These are phyloP conservation scores for Aricia agestis DNA, from an alignment of 1,140 invertebrate species.

Conservation along the genomic window DNA sequence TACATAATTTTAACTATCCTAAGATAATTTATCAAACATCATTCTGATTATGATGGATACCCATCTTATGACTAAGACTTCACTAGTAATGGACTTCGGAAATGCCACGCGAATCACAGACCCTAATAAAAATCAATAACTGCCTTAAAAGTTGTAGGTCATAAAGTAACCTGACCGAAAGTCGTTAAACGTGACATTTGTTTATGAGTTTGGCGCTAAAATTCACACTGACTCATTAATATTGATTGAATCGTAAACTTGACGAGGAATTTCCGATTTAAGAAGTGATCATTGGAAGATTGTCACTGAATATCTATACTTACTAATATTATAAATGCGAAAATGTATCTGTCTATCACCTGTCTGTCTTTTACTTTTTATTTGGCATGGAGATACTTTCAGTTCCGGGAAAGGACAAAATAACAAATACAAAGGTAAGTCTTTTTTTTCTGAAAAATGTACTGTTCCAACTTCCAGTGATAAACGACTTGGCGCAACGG, in stretches of 20 bases:
- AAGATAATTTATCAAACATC: neutral
- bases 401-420: too few species aligned
- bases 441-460: too few species aligned
- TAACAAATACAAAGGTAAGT: too few species aligned
- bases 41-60: constrained; percentile 1
- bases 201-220: constrained; percentile 24
- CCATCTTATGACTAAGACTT: constrained; percentile 1
- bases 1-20: neutral
- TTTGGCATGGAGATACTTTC: too few species aligned
- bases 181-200: constrained; percentile 24
- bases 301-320: too few species aligned
- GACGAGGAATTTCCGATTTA: neutral
- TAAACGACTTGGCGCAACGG: too few species aligned
- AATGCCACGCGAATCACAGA: constrained; percentile 4
- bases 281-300: neutral
- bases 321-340: too few species aligned
- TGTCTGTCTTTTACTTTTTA: too few species aligned
- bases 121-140: constrained; percentile 20
- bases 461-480: too few species aligned
- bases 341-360: too few species aligned
- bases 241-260: constrained; percentile 8
- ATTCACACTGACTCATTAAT: constrained; percentile 25
- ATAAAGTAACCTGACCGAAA: constrained; percentile 24
- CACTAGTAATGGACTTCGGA: neutral
- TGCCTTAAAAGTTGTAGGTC: constrained; percentile 15